phyloP scores from a whole-genome alignment of 2,797 vertebrate species.

The Anguilla megastoma region DNA sequence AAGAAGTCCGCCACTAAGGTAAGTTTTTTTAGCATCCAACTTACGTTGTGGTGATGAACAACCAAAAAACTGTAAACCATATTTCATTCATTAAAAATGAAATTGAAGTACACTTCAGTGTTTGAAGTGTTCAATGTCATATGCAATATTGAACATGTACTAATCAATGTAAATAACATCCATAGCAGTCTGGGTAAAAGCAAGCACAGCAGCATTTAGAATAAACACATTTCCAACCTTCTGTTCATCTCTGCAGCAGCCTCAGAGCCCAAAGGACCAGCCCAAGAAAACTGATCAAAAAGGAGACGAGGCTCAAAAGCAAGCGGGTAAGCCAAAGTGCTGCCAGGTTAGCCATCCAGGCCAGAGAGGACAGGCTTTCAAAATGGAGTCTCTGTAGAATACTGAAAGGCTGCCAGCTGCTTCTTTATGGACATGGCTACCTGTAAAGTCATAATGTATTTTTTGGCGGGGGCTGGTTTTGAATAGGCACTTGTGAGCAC shows the following conservation, averaged over 20 bases:
- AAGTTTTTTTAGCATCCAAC: neutral
- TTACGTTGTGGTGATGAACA: neutral
- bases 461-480: neutral
- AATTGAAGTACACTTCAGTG: neutral
- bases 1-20: constrained; percentile 82
- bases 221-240: neutral
- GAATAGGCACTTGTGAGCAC: neutral
- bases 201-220: neutral
- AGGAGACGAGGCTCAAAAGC: constrained; percentile 80
- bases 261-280: constrained; percentile 80
- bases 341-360: constrained; percentile 17
- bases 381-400: constrained; percentile 24
- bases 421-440: neutral
- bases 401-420: neutral
- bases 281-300: constrained; percentile 82
- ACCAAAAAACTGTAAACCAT: neutral
- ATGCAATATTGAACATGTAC: neutral
- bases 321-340: constrained; percentile 74
- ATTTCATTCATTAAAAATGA: neutral
- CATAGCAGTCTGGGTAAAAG: neutral
- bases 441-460: neutral
- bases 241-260: constrained; percentile 63
- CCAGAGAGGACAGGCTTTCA: constrained; percentile 33
- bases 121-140: neutral
- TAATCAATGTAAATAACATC: too few species aligned